phyloP scores from a whole-genome alignment of 2,113 vertebrate species.

The Circaetus cinerascens region DNA sequence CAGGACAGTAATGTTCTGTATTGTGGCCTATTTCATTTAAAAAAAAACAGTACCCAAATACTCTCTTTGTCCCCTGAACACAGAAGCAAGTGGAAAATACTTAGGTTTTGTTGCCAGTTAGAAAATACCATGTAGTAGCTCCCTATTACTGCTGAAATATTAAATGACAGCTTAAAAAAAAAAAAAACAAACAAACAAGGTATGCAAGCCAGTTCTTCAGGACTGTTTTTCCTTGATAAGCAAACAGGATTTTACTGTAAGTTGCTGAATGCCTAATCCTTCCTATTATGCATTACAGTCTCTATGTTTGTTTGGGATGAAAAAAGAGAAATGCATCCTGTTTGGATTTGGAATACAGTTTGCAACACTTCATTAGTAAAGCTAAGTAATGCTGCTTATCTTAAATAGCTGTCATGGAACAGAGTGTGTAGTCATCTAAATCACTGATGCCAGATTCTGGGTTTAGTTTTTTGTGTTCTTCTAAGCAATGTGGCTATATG shows the following conservation, averaged over 20 bases:
- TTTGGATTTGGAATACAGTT: not conserved
- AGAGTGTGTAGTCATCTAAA: not conserved
- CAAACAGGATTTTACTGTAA: conserved; percentile 14
- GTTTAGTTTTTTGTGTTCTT: not conserved
- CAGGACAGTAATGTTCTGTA: not conserved
- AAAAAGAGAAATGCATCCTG: not conserved
- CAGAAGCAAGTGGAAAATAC: not conserved
- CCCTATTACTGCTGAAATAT: not conserved
- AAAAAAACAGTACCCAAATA: not conserved
- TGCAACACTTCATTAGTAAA: not conserved
- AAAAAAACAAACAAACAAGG: fast-evolving
- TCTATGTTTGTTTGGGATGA: not conserved
- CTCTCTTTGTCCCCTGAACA: not conserved
- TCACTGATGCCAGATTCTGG: not conserved
- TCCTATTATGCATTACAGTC: not conserved
- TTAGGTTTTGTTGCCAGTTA: not conserved
- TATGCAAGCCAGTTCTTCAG: not conserved
- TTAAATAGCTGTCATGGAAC: not conserved
- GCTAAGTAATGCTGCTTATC: not conserved
- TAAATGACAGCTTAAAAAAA: not conserved
- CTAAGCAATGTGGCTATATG: not conserved
- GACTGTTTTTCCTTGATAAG: conserved; percentile 34
- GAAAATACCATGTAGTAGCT: not conserved
- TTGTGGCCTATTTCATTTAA: not conserved
- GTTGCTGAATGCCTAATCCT: conserved; percentile 17